Conservation (phyloP, 2,888 invertebrate genomes). For the Spilarctia lutea region DNA sequence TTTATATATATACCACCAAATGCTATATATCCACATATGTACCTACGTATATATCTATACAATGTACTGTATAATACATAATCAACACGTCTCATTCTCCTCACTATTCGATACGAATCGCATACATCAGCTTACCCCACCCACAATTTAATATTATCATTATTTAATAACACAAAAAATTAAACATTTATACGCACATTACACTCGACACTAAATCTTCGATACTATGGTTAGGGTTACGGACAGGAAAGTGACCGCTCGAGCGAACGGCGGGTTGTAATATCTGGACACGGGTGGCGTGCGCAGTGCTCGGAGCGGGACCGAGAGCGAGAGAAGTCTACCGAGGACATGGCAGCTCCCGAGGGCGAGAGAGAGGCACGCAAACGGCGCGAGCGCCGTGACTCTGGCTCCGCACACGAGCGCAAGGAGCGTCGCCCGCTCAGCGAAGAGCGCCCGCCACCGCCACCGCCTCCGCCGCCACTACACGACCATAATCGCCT, state of each 20-base stretch:
- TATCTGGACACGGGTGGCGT: conserved; percentile 82
- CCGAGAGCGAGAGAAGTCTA: conserved; percentile 70
- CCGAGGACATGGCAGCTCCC: conserved; percentile 83
- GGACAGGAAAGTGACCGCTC: conserved; percentile 81
- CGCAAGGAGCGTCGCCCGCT: conserved; percentile 81
- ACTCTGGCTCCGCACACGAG: conserved; percentile 84
- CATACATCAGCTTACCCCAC: conserved; percentile 66
- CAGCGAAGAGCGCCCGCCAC: conserved; percentile 80
- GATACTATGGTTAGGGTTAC: conserved; percentile 77
- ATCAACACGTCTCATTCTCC: conserved; percentile 59
- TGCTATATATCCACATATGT: conserved; percentile 45
- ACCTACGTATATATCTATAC: conserved; percentile 57
- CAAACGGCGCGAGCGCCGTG: conserved; percentile 88
- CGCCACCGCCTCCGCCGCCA: conserved; percentile 78
- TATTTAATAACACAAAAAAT: conserved; percentile 46
- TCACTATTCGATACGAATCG: conserved; percentile 57
- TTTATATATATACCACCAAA: conserved; percentile 28
- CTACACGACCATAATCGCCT: conserved; percentile 80
- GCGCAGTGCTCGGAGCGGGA: conserved; percentile 82
- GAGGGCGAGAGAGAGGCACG: conserved; percentile 87
- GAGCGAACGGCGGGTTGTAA: conserved; percentile 81
- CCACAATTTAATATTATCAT: conserved; percentile 51
- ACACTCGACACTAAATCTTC: conserved; percentile 67
- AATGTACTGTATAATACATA: conserved; percentile 56
- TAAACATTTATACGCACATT: conserved; percentile 56